Conservation (phyloP, 2,113 vertebrate genomes). For the Crypturellus undulatus region DNA sequence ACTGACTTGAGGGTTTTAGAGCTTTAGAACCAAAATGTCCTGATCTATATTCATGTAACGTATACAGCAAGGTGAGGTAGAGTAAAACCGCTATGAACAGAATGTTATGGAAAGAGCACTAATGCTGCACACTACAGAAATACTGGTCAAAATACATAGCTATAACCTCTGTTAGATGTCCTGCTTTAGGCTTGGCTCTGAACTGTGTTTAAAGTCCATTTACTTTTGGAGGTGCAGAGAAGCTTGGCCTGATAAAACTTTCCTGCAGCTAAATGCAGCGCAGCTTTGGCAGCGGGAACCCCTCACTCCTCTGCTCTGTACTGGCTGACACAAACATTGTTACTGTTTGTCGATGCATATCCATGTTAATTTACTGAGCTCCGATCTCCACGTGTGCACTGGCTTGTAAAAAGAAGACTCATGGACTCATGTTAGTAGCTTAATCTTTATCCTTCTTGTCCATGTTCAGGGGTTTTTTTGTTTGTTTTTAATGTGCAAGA, state of each 20-base stretch:
- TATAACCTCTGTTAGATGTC: neutral
- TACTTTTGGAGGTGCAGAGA: neutral
- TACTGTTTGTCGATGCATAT: constrained; percentile 2
- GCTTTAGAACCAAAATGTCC: neutral
- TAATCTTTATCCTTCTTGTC: neutral
- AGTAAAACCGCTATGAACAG: neutral
- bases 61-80: neutral
- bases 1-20: neutral
- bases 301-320: neutral
- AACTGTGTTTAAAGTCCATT: neutral
- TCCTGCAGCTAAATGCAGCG: neutral
- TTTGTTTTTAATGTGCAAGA: neutral
- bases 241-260: neutral
- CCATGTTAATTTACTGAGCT: constrained; percentile 31
- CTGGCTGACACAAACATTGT: constrained; percentile 23
- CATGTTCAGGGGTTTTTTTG: neutral
- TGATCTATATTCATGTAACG: neutral
- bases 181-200: neutral
- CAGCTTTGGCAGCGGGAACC: neutral
- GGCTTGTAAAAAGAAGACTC: neutral
- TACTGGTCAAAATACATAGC: neutral
- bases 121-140: neutral
- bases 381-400: neutral
- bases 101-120: neutral
- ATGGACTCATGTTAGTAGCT: neutral